phyloP scores from a whole-genome alignment of 2,113 vertebrate genomes.

The Anolis carolinensis region DNA sequence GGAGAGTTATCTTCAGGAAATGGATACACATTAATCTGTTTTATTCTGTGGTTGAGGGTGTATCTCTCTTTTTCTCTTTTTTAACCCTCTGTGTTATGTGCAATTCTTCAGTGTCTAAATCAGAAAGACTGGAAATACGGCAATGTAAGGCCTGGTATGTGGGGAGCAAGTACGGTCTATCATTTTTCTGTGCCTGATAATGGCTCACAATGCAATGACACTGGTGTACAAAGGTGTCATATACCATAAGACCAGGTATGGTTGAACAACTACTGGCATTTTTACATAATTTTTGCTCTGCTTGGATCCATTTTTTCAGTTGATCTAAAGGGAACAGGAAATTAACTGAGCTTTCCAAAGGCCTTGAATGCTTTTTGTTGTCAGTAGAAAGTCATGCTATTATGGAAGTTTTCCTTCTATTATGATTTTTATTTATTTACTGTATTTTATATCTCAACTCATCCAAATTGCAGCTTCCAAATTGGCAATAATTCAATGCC shows the following conservation, averaged over 20 bases:
- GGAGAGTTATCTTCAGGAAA: conserved; percentile 10
- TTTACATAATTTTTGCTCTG: not conserved
- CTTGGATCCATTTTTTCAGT: not conserved
- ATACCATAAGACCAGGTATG: not conserved
- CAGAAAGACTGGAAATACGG: not conserved
- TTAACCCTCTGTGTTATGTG: too few species aligned
- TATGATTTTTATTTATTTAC: not conserved
- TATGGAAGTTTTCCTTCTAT: not conserved
- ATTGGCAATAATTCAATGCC: too few species aligned
- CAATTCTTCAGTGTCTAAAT: not conserved
- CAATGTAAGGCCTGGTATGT: not conserved
- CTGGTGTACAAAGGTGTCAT: not conserved
- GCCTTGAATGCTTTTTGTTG: not conserved
- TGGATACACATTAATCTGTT: conserved; percentile 12
- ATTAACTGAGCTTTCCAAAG: not conserved
- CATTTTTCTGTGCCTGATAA: not conserved
- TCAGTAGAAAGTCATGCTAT: not conserved
- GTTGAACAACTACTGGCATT: too few species aligned
- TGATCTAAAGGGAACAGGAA: not conserved
- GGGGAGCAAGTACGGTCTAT: not conserved
- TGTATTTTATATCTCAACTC: too few species aligned
- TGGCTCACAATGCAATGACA: not conserved
- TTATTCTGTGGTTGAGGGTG: not conserved
- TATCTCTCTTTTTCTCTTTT: not conserved
- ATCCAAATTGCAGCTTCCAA: too few species aligned